Base-by-base conservation (phyloP, 2,113 vertebrate genomes). In the Semnornis frantzii region DNA sequence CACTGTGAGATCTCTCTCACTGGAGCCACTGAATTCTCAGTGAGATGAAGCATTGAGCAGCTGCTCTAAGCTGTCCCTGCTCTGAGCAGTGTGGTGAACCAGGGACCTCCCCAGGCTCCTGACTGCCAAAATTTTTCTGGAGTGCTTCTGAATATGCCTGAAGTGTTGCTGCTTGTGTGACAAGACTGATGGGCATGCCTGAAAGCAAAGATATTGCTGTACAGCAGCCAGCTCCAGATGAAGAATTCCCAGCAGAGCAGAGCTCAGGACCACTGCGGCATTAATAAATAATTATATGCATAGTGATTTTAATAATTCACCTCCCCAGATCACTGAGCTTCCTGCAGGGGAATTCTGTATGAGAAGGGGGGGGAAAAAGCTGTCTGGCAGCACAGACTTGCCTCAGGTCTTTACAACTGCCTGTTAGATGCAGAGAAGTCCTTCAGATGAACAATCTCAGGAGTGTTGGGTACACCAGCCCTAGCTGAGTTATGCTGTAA, bases 151-250 rank as follows among this genome's bases (percentile, higher is more conserved):
- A 79, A 21, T 30, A 4, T 8, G 42, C 66, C 59, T 24, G 19
- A 82, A 92, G 74, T 4, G 2, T 10, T 76, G 12, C 6, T 50
- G 70, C 71, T 65, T 60, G 30, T 48, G 39, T 77, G 68, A 58
- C 30, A 4, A 4, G 0, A 0, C 31, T 68, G 2, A 58, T 28
- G 24, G 57, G 71, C 17, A 1, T 27, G n/a, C 42, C 69, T 68
- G 54, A 69, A 76, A 79, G 42, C 18, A 28, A 54, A 34, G 20
- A 16, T 39, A 17, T 9, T 39, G 12, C 39, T 54, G 25, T 65
- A 1, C 1, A 31, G n/a, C 60, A 76, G 64, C 55, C 55, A 80
- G 68, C 54, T 83, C 81, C 46, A 42, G 3, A 46, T 1, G 1
- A 90, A 31, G 28, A 63, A 83, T 25, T 86, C 66, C 58, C 33